phyloP scores from a whole-genome alignment of 1,140 invertebrate genomes.

The Drosophila asahinai region DNA sequence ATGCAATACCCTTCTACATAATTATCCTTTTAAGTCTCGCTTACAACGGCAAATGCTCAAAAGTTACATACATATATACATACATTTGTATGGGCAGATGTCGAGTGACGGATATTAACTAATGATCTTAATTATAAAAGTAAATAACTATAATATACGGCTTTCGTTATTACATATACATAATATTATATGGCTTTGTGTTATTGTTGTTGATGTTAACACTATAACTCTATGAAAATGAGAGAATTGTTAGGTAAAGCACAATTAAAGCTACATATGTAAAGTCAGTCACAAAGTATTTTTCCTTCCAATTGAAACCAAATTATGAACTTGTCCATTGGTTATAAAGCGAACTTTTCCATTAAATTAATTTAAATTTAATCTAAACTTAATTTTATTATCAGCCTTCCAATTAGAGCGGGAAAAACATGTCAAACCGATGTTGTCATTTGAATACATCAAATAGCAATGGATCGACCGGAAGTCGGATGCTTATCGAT shows the following conservation, averaged over 20 bases:
- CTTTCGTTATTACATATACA: conserved; percentile 36
- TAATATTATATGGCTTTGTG: conserved; percentile 34
- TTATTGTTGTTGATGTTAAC: conserved; percentile 47
- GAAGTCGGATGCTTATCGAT: background rate
- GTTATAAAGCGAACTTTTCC: background rate
- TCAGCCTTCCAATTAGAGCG: background rate
- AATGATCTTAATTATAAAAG: conserved; percentile 33
- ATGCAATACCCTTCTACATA: conserved; percentile 25
- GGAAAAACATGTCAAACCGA: background rate
- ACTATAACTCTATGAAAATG: conserved; percentile 39
- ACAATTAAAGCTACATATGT: conserved; percentile 40
- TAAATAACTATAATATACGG: conserved; percentile 34
- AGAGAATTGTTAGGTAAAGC: conserved; percentile 40
- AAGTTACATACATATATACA: conserved; percentile 28
- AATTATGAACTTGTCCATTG: conserved; percentile 11
- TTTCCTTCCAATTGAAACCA: conserved; percentile 31
- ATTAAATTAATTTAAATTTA: background rate
- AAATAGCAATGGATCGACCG: background rate
- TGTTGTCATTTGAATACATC: background rate
- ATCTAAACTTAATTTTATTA: background rate
- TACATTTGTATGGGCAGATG: conserved; percentile 22
- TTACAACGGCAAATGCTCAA: conserved; percentile 36
- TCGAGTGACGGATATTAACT: conserved; percentile 30
- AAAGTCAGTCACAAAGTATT: conserved; percentile 46
- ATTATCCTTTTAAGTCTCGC: conserved; percentile 19